Evolutionary conservation across 2,888 invertebrate species (phyloP), one percentile per base, ranked within the genome.

Genomic region (Apodemia hepburni): DNA sequence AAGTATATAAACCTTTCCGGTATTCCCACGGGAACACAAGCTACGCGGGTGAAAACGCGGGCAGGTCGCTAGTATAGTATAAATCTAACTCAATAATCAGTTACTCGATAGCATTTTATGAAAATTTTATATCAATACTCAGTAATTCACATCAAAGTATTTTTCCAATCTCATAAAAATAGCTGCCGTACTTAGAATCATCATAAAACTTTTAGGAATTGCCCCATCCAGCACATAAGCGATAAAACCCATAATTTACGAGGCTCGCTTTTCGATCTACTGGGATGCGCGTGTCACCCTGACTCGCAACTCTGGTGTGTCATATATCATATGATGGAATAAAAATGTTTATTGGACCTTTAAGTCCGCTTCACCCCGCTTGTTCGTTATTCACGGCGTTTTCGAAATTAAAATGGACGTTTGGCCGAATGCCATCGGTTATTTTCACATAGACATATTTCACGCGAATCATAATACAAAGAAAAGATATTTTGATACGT

Each of bases 401-500:
- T 75, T 70, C 76, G 68, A 85, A 87, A 88, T 87, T 86, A 84
- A 82, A 86, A 85, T 75, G 79, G 82, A 81, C 84, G 80, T 74
- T 62, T 63, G 59, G 64, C 66, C 65, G 63, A 62, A 61, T 68
- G 72, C 75, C 74, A 79, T 81, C 22, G 7, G 6, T 51, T 17
- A 22, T 51, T 51, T 18, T 22, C 22, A 51, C 51, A 22, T 18
- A 11, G 18, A 18, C 51, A 51, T 38, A 38, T 22, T 51, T 51
- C 51, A 51, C 8, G 22, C 18, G 51, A 51, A 18, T 51, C 51
- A 11, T 9, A 22, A 22, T 17, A 18, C 11, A 49, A 9, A 9
- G 17, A 18, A 17, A 49, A 9, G 11, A 49, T 47, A 47, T n/a
- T 33, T 33, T 33, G 33, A 33, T 33, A 33, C 9, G 7, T 33